Evolutionary conservation across 2,888 invertebrate species (phyloP).

Genomic region (Caprella mutica): DNA sequence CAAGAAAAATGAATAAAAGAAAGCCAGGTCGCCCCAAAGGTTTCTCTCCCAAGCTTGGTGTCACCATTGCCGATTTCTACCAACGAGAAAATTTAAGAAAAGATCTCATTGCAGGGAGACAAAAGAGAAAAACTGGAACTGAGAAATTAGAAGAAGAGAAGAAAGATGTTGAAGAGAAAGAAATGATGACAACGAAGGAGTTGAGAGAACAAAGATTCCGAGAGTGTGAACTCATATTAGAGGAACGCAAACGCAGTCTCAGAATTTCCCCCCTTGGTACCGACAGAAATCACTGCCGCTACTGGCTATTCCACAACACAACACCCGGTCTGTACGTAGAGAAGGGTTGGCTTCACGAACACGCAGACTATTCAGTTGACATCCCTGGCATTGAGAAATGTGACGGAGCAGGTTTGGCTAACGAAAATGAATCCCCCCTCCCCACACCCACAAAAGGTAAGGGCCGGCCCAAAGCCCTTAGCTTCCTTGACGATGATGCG

Average conservation of each 20-base stretch:
- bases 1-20: not conserved
- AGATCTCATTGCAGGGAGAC: not conserved
- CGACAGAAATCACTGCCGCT: constrained; percentile 42
- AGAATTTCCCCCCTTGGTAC: constrained; percentile 39
- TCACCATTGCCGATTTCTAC: constrained; percentile 5
- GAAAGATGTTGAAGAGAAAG: not conserved
- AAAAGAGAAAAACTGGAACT: not conserved
- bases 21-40: constrained; percentile 5
- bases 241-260: constrained; percentile 13
- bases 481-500: constrained; percentile 9
- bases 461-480: constrained; percentile 6
- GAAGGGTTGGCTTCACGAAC: constrained; percentile 33
- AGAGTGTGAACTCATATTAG: constrained; percentile 3
- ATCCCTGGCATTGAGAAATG: not conserved
- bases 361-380: constrained; percentile 19
- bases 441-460: not conserved
- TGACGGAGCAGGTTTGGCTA: not conserved
- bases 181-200: constrained; percentile 6
- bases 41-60: constrained; percentile 1
- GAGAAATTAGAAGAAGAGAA: not conserved
- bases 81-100: not conserved
- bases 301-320: constrained; percentile 41
- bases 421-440: not conserved
- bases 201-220: not conserved
- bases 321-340: constrained; percentile 39